Evolutionary conservation across 1,140 invertebrate species (phyloP).

Genomic region (Eurosta solidaginis): DNA sequence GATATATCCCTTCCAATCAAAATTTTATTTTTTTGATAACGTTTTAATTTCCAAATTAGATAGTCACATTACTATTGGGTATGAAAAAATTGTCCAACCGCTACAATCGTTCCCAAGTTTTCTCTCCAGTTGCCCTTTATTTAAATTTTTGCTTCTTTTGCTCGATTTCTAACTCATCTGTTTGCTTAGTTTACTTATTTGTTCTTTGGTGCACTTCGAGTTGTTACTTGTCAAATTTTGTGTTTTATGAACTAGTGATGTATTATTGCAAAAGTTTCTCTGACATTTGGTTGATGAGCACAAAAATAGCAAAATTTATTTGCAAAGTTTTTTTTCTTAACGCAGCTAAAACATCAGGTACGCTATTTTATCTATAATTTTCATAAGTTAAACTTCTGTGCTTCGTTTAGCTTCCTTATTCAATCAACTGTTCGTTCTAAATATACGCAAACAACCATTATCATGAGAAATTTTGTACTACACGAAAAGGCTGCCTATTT

Average conservation of each 20-base stretch:
- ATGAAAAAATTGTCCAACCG: no score
- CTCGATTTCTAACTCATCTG: neutral
- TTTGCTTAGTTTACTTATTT: neutral
- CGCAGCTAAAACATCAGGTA: neutral
- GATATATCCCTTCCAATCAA: no score
- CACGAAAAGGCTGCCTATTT: no score
- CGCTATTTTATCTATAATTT: neutral
- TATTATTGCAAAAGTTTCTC: slow-evolving; percentile 6
- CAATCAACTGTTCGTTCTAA: no score
- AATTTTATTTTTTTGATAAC: no score
- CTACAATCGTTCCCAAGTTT: neutral
- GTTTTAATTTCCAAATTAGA: no score
- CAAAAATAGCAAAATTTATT: neutral
- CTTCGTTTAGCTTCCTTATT: no score
- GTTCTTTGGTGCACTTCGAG: neutral
- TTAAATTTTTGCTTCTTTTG: neutral
- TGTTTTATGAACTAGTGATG: slow-evolving; percentile 20
- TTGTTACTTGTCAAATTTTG: slow-evolving; percentile 24
- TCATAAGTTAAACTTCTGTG: neutral
- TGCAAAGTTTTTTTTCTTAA: neutral
- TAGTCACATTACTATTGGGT: no score
- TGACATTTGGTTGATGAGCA: neutral
- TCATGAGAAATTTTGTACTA: no score
- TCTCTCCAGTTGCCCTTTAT: no score
- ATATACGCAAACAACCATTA: no score